Conservation (phyloP, 2,797 vertebrate species). For the Sebastes miniatus region DNA sequence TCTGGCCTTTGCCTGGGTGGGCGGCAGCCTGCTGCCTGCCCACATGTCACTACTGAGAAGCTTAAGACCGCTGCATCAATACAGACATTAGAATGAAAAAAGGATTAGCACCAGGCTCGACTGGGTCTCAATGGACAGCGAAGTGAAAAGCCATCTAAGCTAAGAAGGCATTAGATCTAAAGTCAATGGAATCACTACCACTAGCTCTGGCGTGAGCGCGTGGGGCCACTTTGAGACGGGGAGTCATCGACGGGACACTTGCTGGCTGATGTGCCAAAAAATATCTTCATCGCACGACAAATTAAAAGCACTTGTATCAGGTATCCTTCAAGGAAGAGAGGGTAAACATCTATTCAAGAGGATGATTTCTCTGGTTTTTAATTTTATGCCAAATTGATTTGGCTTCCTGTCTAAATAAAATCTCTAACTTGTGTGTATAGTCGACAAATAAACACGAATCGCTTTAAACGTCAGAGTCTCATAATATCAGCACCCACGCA, state of each 20-base stretch:
- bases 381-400: slow-evolving; percentile 6
- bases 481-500: slow-evolving; percentile 7
- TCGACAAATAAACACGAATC: slow-evolving; percentile 2
- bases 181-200: slow-evolving; percentile 57
- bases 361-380: background rate
- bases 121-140: slow-evolving; percentile 60
- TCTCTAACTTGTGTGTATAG: background rate
- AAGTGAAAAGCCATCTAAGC: slow-evolving; percentile 63
- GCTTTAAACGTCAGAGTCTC: background rate
- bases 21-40: slow-evolving; percentile 23
- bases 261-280: background rate
- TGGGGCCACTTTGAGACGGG: slow-evolving; percentile 27
- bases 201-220: slow-evolving; percentile 20
- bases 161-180: slow-evolving; percentile 61
- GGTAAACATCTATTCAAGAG: background rate
- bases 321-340: background rate
- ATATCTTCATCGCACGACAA: background rate
- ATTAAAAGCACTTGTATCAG: background rate
- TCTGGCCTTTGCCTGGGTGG: slow-evolving; percentile 26
- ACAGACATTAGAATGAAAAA: slow-evolving; percentile 69
- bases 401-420: background rate
- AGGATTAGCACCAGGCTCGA: slow-evolving; percentile 69
- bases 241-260: slow-evolving; percentile 19
- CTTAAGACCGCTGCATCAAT: slow-evolving; percentile 68
- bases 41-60: slow-evolving; percentile 60